These are phyloP conservation scores for Threskiornis aethiopicus DNA, from an alignment of 2,797 vertebrate genomes.

Conservation along the genomic window DNA sequence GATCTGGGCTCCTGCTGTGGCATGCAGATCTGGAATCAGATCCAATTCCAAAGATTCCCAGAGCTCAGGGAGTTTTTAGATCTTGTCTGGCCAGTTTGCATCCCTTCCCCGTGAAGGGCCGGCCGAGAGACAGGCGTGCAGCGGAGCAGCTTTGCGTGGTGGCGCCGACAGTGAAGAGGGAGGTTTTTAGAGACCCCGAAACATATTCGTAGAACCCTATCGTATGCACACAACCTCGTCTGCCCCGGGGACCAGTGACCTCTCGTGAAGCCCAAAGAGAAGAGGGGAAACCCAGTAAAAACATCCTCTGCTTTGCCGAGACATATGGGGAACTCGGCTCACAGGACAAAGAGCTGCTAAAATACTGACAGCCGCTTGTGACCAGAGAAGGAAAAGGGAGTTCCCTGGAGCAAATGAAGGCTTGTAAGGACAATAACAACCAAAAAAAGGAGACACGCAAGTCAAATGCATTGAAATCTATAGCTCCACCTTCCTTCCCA, in stretches of 20 bases:
- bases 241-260: background rate
- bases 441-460: background rate
- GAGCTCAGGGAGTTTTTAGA: background rate
- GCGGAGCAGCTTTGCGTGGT: background rate
- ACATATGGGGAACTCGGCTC: background rate
- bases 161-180: background rate
- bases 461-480: background rate
- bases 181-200: background rate
- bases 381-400: background rate
- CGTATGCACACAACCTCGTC: background rate
- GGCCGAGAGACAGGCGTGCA: rapidly evolving
- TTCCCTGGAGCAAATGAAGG: background rate
- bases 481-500: background rate
- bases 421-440: background rate
- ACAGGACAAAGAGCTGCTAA: background rate
- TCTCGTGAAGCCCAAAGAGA: background rate
- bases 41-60: background rate
- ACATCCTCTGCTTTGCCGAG: background rate
- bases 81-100: background rate
- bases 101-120: background rate
- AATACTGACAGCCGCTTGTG: background rate
- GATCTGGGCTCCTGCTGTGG: background rate
- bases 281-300: background rate
- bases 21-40: background rate
- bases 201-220: background rate